Conservation (phyloP, 2,113 vertebrate species). For the Microcebus lehilahytsara region DNA sequence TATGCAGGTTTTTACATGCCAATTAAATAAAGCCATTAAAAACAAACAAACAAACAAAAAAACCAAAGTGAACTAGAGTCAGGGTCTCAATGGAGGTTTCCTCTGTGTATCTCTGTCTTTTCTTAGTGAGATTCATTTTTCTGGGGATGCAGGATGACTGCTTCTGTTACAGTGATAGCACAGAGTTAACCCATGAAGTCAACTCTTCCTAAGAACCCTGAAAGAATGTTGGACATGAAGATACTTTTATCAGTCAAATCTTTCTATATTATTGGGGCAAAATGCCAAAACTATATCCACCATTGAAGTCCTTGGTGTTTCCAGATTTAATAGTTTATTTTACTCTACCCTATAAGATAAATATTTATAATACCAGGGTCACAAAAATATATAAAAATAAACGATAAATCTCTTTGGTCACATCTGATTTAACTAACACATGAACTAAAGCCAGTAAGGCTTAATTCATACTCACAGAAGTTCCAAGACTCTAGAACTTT, state of each 20-base stretch:
- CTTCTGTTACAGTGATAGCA: not conserved
- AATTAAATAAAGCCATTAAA: not conserved
- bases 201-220: not conserved
- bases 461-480: not conserved
- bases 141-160: not conserved
- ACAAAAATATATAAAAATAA: not conserved
- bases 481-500: constrained; percentile 38
- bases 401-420: not conserved
- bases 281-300: not conserved
- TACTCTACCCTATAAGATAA: not conserved
- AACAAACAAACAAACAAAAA: too few species aligned
- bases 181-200: not conserved
- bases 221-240: not conserved
- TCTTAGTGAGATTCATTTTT: not conserved
- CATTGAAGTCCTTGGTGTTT: not conserved
- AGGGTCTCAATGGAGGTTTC: not conserved
- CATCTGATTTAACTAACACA: not conserved
- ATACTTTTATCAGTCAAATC: not conserved
- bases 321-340: not conserved
- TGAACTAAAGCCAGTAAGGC: not conserved
- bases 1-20: not conserved
- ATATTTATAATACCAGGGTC: not conserved
- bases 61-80: not conserved
- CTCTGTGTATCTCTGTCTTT: not conserved
- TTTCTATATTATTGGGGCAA: not conserved